These are phyloP conservation scores for Orchesellides sinensis DNA, from an alignment of 2,888 invertebrate genomes.

Conservation along the genomic window DNA sequence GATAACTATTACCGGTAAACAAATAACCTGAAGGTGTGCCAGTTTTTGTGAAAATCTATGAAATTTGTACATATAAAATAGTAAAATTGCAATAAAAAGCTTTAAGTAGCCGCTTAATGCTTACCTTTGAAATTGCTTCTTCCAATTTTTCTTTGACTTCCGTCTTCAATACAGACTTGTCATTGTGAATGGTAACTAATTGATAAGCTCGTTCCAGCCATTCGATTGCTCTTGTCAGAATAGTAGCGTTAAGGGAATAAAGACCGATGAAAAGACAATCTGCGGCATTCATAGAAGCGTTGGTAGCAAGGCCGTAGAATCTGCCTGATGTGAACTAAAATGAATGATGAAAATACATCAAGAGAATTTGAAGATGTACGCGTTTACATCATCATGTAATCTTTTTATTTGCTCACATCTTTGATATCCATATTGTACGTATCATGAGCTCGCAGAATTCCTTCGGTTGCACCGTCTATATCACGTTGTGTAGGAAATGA, in stretches of 20 bases:
- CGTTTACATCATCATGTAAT: neutral
- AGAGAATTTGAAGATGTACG: neutral
- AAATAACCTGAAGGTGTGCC: no score
- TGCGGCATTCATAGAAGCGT: constrained; percentile 75
- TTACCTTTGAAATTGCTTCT: constrained; percentile 40
- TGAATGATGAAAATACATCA: neutral
- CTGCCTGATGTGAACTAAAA: constrained; percentile 71
- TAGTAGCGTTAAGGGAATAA: constrained; percentile 76
- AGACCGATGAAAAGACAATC: constrained; percentile 77
- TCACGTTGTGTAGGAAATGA: constrained; percentile 75
- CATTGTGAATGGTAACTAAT: constrained; percentile 75
- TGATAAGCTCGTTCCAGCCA: constrained; percentile 76
- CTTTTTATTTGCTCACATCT: constrained; percentile 68
- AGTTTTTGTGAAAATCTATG: no score
- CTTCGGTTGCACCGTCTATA: constrained; percentile 76
- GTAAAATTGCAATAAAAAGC: no score
- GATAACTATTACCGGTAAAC: no score
- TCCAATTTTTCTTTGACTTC: constrained; percentile 44
- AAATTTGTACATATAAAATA: no score
- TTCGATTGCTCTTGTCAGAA: constrained; percentile 76
- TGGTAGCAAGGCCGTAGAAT: constrained; percentile 65
- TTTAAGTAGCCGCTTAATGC: no score
- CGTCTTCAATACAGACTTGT: constrained; percentile 73
- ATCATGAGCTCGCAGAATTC: constrained; percentile 76
- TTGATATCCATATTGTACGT: constrained; percentile 75